Base-by-base conservation (phyloP, 2,797 vertebrate species). In the Poecilia gillii region DNA sequence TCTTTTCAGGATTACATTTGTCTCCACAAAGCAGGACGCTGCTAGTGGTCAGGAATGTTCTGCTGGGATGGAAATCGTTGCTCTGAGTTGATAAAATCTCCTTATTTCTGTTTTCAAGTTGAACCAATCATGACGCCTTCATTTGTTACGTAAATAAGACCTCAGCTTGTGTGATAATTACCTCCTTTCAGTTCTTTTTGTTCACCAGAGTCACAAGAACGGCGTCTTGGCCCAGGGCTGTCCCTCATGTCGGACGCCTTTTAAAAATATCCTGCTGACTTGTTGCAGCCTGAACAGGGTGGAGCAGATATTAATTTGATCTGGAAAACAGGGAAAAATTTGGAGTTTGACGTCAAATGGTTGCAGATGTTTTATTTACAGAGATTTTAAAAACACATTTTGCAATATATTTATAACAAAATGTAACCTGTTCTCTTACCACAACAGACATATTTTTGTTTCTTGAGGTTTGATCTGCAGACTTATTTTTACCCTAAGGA, bases 151-250 rank as follows among this genome's bases (percentile, higher is more conserved):
- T 16, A 33, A 64, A 36, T 13, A 64, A 33, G 2, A 36, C 31
- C 31, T 64, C 31, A 16, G 59, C 8, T 36, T 64, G 31, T 23
- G 36, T 41, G 9, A 41, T 68, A 68, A 41, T 25, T 13, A 41
- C 3, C 18, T 39, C 39, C 25, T 71, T 45, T 45, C 68, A 45
- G 6, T 57, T 18, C 2, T 7, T 79, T 83, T 39, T 66, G 16
- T 39, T 39, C 64, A 31, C 74, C 12, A 5, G 57, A 83, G 53
- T 79, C n/a, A 47, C 72, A 73, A 79, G 55, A 49, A 71, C 51
- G 39, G n/a, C n/a, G 18, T 74, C 28, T 9, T 55, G 0, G 46
- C 75, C 71, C 5, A 0, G 51, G 71, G 77, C 74, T 49, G 18
- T 74, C 31, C 62, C 62, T 59, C 2, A 47, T 0, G 59, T 20